Base-by-base conservation (phyloP, 2,797 vertebrate genomes). In the Rhabdophis nuchalis region DNA sequence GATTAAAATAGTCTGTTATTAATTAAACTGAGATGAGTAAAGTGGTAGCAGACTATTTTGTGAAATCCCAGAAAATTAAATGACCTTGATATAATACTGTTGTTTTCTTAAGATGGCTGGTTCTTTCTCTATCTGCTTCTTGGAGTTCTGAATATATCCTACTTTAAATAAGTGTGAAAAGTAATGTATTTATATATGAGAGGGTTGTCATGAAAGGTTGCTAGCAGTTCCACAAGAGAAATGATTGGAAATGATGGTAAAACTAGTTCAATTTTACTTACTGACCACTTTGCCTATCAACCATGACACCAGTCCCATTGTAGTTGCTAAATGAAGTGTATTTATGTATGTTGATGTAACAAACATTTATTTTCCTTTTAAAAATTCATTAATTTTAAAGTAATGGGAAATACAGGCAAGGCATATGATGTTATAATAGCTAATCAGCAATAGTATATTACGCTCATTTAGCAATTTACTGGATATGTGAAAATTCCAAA, bases 1-100 rank as follows among this genome's bases (percentile, higher is more conserved):
- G 41, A 92, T 56, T 91, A 94, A 85, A 91, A 61, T 58, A 58
- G 2, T 91, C 60, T 58, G 54, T 92, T 77, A 93, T 88, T 93
- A 95, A 94, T 94, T 90, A 87, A 85, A 94, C 32, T 58, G 82
- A 95, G 94, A 7, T 90, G 88, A 91, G 41, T 27, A 53, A 91
- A 94, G 85, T 29, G 4, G 3, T 89, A 88, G 93, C 85, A 88
- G 50, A 89, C 29, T 92, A 2, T 50, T 82, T 11, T n/a, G 0
- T 72, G 87, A 90, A 56, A 77, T 85, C n/a, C 0, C 50, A 58
- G 86, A 50, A 93, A 91, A 7, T 89, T 2, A 56, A 32, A 57
- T 5, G 94, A 77, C 36, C 86, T 0, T 87, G 16, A 60, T 23
- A 54, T 87, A 52, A 91, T 87, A 64, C 5, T 82, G 58, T 50